phyloP scores from a whole-genome alignment of 1,140 invertebrate genomes.

The Ctenoplectra terminalis region DNA sequence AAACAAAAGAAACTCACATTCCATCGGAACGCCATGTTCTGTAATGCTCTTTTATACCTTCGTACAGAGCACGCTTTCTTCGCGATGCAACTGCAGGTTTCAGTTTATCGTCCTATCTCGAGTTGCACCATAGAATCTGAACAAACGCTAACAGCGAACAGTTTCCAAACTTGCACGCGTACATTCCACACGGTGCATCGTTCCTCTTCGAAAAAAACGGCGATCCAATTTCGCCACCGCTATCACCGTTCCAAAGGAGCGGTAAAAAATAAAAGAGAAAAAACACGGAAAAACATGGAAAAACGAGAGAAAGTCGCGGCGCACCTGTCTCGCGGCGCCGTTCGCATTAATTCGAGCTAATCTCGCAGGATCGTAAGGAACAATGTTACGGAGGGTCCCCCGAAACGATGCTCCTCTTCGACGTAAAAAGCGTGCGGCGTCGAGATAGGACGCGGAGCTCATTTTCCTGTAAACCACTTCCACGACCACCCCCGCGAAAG shows the following conservation, averaged over 20 bases:
- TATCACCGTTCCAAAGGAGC: no score
- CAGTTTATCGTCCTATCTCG: no score
- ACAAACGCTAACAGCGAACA: not conserved
- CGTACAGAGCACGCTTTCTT: no score
- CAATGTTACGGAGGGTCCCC: not conserved
- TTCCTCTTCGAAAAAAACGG: not conserved
- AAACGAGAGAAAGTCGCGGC: not conserved
- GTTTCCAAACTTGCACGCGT: not conserved
- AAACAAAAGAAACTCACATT: no score
- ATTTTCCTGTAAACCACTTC: conserved; percentile 46
- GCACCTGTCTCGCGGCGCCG: not conserved
- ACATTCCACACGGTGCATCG: not conserved
- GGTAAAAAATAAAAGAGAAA: no score
- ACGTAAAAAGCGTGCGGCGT: not conserved
- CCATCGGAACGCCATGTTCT: no score
- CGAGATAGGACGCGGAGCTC: conserved; percentile 22
- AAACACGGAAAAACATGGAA: no score
- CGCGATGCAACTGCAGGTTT: not conserved
- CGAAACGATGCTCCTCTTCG: not conserved
- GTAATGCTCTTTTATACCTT: no score
- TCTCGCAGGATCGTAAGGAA: not conserved
- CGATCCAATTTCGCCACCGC: not conserved
- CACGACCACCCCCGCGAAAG: not conserved
- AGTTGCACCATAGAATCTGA: not conserved
- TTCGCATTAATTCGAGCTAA: conserved; percentile 25